Conservation (phyloP, 1,140 invertebrate species). For the Drosophila willistoni region DNA sequence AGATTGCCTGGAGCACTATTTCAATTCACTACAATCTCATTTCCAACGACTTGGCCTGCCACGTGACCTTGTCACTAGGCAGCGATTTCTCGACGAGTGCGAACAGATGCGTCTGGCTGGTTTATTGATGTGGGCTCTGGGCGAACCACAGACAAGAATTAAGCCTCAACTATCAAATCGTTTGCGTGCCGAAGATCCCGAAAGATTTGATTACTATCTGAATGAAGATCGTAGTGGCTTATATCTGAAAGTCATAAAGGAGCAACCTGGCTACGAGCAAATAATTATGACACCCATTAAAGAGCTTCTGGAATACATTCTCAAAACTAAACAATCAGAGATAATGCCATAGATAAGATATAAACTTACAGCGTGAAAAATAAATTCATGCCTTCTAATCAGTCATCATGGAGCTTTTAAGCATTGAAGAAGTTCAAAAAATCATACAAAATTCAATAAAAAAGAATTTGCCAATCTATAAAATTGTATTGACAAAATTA, state of each 20-base stretch:
- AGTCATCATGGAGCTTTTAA: neutral
- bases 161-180: slow-evolving; percentile 43
- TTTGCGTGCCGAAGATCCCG: slow-evolving; percentile 53
- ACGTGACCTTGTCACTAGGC: slow-evolving; percentile 20
- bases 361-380: neutral
- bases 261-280: slow-evolving; percentile 61
- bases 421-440: neutral
- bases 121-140: slow-evolving; percentile 54
- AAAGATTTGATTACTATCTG: slow-evolving; percentile 71
- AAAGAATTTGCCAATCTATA: neutral
- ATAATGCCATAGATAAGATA: neutral
- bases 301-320: slow-evolving; percentile 63
- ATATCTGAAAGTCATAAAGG: slow-evolving; percentile 58
- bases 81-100: slow-evolving; percentile 51
- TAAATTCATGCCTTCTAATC: neutral
- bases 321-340: neutral
- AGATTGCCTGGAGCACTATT: slow-evolving; percentile 53
- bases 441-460: slow-evolving; percentile 5
- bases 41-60: slow-evolving; percentile 33
- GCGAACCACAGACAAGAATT: slow-evolving; percentile 67
- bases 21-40: slow-evolving; percentile 28
- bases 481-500: neutral
- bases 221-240: slow-evolving; percentile 65
- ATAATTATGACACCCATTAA: slow-evolving; percentile 60
- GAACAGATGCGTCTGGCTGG: slow-evolving; percentile 38